phyloP scores from a whole-genome alignment of 2,888 invertebrate species.

The Nomada lathburiana region DNA sequence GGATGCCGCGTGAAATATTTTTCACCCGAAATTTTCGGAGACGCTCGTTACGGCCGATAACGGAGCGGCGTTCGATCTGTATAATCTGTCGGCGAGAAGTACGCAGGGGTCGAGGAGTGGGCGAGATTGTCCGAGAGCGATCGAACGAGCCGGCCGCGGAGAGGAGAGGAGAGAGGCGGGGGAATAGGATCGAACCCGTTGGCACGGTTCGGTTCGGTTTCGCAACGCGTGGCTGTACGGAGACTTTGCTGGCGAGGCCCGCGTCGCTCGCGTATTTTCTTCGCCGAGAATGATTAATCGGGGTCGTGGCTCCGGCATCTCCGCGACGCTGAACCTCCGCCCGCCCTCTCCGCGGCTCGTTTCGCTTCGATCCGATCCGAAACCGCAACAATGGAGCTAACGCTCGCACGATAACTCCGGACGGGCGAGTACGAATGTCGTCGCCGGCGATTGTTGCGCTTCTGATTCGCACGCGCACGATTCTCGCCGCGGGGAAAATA shows the following conservation, averaged over 20 bases:
- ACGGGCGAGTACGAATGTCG: neutral
- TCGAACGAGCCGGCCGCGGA: too few species aligned
- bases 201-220: slow-evolving; percentile 19
- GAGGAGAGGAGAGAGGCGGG: neutral
- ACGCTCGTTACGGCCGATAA: neutral
- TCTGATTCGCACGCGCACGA: neutral
- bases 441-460: neutral
- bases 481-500: neutral
- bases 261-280: slow-evolving; percentile 60
- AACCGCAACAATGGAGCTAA: slow-evolving; percentile 13
- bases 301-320: slow-evolving; percentile 66
- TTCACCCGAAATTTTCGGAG: neutral
- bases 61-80: neutral
- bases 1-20: neutral
- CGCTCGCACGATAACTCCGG: slow-evolving; percentile 7
- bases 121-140: too few species aligned
- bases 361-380: slow-evolving; percentile 13
- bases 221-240: slow-evolving; percentile 28
- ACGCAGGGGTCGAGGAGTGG: neutral
- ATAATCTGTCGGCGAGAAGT: neutral
- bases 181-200: neutral
- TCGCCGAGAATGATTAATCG: slow-evolving; percentile 69
- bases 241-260: slow-evolving; percentile 20
- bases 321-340: slow-evolving; percentile 35
- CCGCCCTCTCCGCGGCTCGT: slow-evolving; percentile 3